Percentiles rank a stretch among this genome's conserved stretches.
Conservation (phyloP, 2,113 vertebrate genomes). For the Perca flavescens region DNA sequence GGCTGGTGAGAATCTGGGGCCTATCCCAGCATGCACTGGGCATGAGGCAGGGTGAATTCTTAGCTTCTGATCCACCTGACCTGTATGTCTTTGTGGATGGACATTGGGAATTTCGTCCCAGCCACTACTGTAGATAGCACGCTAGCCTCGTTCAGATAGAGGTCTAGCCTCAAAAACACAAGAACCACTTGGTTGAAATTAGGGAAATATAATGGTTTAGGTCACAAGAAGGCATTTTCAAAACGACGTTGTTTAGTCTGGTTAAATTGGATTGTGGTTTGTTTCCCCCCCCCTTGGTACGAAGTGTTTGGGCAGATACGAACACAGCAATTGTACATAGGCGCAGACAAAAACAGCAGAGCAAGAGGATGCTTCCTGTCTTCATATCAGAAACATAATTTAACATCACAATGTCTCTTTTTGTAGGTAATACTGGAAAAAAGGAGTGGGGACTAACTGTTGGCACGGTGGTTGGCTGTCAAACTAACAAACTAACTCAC, state of each 20-base stretch:
- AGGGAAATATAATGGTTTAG: too few species aligned
- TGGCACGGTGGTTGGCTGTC: not conserved
- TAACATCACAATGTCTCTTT: not conserved
- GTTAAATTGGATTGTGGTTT: not conserved
- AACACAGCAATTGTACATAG: not conserved
- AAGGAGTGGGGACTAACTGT: not conserved
- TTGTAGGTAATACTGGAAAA: not conserved
- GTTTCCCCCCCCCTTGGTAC: too few species aligned
- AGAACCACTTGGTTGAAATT: too few species aligned
- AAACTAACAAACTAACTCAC: too few species aligned
- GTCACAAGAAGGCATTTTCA: not conserved
- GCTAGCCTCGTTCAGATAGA: too few species aligned
- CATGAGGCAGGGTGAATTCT: not conserved
- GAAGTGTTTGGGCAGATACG: not conserved
- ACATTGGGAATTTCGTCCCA: too few species aligned
- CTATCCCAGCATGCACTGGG: conserved; percentile 36
- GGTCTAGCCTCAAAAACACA: too few species aligned
- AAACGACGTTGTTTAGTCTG: not conserved
- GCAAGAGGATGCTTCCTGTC: too few species aligned
- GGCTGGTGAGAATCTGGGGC: conserved; percentile 20
- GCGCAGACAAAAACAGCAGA: not conserved
- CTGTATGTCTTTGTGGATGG: not conserved
- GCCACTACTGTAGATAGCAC: too few species aligned
- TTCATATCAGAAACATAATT: not conserved
- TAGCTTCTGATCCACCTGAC: conserved; percentile 27